Conservation (phyloP, 2,888 invertebrate genomes). For the Tetropium fuscum region DNA sequence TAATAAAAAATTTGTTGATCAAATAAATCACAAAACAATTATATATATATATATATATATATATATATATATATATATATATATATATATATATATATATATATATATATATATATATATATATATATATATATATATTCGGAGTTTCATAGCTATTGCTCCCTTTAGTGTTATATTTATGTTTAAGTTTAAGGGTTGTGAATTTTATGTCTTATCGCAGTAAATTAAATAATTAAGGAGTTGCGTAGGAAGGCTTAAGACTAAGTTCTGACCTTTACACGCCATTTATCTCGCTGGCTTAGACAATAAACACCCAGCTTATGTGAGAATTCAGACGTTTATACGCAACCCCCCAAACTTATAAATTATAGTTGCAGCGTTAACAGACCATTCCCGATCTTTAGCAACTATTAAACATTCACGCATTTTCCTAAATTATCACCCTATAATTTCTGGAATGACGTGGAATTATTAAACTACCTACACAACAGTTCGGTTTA, state of each 20-base stretch:
- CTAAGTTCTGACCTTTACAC: constrained; percentile 34
- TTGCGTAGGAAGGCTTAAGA: constrained; percentile 32
- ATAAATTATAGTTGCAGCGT: constrained; percentile 19
- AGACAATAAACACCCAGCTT: constrained; percentile 33
- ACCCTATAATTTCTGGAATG: constrained; percentile 2
- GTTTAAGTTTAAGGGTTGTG: too few species aligned
- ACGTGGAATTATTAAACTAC: too few species aligned
- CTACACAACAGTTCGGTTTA: too few species aligned
- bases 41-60: too few species aligned
- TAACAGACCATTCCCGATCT: constrained; percentile 14
- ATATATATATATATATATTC: too few species aligned
- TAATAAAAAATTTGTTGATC: too few species aligned
- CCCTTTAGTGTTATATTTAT: too few species aligned
- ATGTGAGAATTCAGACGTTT: constrained; percentile 34
- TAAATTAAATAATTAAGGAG: constrained; percentile 34
- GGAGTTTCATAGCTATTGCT: too few species aligned
- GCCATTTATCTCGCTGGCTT: constrained; percentile 32
- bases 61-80: too few species aligned
- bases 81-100: too few species aligned
- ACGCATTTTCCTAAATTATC: constrained; percentile 1
- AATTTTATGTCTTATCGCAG: constrained; percentile 5
- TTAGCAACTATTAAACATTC: constrained; percentile 3
- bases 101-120: too few species aligned
- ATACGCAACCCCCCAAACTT: constrained; percentile 29
- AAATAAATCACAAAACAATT: too few species aligned